These are phyloP conservation scores for Coptotermes formosanus DNA, from an alignment of 1,140 invertebrate genomes.

Conservation along the genomic window DNA sequence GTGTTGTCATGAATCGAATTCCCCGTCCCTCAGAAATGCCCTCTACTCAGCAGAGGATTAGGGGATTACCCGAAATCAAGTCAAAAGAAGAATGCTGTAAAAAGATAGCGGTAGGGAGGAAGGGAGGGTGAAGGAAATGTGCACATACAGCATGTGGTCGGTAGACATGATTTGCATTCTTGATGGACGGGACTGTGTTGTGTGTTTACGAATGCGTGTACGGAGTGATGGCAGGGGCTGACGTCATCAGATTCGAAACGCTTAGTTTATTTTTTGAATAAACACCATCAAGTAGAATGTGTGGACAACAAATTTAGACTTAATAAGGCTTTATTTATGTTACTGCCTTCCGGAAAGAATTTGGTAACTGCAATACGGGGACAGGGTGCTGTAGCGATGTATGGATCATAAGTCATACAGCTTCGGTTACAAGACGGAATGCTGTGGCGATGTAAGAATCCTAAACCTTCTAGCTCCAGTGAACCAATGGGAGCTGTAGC, in stretches of 20 bases:
- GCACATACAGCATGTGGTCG: neutral
- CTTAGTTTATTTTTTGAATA: neutral
- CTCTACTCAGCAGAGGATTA: neutral
- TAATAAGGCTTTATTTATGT: no score
- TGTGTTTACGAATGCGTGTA: conserved; percentile 1
- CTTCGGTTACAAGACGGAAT: no score
- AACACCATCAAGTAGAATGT: neutral
- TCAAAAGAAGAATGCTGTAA: neutral
- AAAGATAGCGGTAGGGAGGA: neutral
- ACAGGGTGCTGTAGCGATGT: no score
- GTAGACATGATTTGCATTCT: conserved; percentile 26
- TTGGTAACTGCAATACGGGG: no score
- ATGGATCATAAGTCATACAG: no score
- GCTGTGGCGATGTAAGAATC: no score
- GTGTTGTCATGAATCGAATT: neutral
- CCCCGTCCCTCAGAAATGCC: neutral
- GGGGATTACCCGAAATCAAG: neutral
- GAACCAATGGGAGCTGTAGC: no score
- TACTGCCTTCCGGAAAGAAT: no score
- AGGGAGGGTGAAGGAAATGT: neutral
- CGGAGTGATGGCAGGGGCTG: neutral
- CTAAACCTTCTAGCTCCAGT: no score
- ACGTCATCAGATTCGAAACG: neutral
- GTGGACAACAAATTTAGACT: neutral
- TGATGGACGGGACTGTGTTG: conserved; percentile 24